A percentile compares a stretch with the other conserved stretches of the same genome.
phyloP scores from a whole-genome alignment of 2,888 invertebrate genomes.

The Hirtodrosophila trivittata region DNA sequence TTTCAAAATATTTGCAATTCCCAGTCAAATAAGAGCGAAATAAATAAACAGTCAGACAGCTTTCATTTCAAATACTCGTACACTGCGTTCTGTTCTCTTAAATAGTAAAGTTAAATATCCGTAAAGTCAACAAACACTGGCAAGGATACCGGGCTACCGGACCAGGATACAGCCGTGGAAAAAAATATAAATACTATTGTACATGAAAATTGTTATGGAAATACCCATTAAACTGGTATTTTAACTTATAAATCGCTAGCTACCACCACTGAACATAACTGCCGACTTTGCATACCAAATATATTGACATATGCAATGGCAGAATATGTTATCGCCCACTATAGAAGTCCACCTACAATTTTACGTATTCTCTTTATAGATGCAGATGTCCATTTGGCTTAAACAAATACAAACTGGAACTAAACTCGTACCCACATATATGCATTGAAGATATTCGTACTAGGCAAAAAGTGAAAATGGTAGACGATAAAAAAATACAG shows the following conservation, averaged over 20 bases:
- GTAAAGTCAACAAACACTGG: conserved; percentile 10
- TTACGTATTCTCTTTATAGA: conserved; percentile 53
- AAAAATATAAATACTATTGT: too few relatives aligned
- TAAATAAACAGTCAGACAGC: conserved; percentile 7
- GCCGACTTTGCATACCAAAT: conserved; percentile 26
- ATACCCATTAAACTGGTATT: conserved; percentile 77
- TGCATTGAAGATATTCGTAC: conserved; percentile 7
- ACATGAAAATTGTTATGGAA: conserved; percentile 63
- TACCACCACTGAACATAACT: conserved; percentile 36
- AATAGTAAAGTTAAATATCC: background rate
- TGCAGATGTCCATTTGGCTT: conserved; percentile 58
- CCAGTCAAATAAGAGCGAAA: conserved; percentile 7
- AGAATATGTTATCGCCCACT: conserved; percentile 7
- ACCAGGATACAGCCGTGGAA: too few relatives aligned
- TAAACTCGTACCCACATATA: conserved; percentile 3
- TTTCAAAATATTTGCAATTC: conserved; percentile 12
- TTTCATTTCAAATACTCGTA: conserved; percentile 7
- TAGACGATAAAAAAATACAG: conserved; percentile 46
- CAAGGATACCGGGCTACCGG: too few relatives aligned
- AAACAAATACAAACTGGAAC: conserved; percentile 41
- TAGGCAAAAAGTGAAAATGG: conserved; percentile 27
- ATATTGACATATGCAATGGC: conserved; percentile 15
- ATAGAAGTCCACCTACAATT: conserved; percentile 9
- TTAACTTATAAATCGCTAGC: conserved; percentile 73
- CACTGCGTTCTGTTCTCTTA: conserved; percentile 1